phyloP scores from a whole-genome alignment of 1,140 invertebrate species.

The Pentalonia nigronervosa region DNA sequence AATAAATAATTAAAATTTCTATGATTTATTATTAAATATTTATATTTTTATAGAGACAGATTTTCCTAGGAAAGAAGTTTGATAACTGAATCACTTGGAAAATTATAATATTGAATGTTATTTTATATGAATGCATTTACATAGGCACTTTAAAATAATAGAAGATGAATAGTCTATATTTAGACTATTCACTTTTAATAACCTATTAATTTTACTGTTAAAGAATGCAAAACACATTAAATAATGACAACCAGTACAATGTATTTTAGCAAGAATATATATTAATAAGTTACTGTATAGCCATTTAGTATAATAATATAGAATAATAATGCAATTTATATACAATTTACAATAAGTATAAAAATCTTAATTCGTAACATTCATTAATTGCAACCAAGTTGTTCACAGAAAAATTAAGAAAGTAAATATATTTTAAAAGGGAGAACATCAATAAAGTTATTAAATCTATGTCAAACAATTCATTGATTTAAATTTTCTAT shows the following conservation, averaged over 20 bases:
- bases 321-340: background rate
- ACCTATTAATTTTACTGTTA: background rate
- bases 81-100: background rate
- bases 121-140: background rate
- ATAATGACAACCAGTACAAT: background rate
- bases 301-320: background rate
- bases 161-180: background rate
- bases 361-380: accelerated
- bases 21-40: background rate
- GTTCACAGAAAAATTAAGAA: background rate
- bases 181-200: too few relatives aligned
- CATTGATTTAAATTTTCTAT: too few relatives aligned
- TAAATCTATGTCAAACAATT: too few relatives aligned
- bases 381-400: background rate
- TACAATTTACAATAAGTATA: background rate
- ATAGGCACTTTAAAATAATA: background rate
- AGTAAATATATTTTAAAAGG: background rate
- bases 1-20: background rate
- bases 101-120: background rate
- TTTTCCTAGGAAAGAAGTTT: background rate
- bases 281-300: background rate
- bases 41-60: background rate
- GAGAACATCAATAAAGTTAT: background rate
- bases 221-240: background rate
- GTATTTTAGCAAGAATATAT: background rate